These are phyloP conservation scores for Hylaeus volcanicus DNA, from an alignment of 1,140 invertebrate genomes.

Conservation along the genomic window DNA sequence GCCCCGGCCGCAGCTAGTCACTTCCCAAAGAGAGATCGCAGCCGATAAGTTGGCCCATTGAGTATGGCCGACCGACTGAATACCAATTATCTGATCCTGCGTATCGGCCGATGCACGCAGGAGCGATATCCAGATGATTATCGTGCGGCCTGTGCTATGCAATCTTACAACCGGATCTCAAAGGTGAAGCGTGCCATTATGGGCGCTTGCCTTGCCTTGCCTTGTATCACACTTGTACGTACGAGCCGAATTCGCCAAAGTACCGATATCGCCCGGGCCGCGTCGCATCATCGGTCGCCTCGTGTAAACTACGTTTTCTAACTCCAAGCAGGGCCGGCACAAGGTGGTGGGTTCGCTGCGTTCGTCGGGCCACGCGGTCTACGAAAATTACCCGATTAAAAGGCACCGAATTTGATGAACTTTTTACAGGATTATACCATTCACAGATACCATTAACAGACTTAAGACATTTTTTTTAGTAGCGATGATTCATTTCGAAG, in stretches of 20 bases:
- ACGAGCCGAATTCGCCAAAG: slow-evolving; percentile 48
- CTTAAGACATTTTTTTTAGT: too few species aligned
- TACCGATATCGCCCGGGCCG: too few species aligned
- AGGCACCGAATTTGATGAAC: too few species aligned
- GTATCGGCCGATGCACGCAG: slow-evolving; percentile 70
- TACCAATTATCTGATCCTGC: slow-evolving; percentile 78
- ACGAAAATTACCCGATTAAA: too few species aligned
- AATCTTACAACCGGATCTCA: slow-evolving; percentile 74
- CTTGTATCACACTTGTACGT: slow-evolving; percentile 18
- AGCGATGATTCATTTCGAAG: too few species aligned
- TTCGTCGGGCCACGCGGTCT: too few species aligned
- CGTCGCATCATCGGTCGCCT: too few species aligned
- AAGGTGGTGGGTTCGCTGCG: too few species aligned
- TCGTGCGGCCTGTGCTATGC: slow-evolving; percentile 69
- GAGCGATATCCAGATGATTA: slow-evolving; percentile 77
- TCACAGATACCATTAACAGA: too few species aligned
- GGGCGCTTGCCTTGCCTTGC: slow-evolving; percentile 13
- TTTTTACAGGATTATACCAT: too few species aligned
- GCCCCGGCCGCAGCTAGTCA: slow-evolving; percentile 59
- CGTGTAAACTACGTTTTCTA: too few species aligned
- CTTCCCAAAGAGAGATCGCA: slow-evolving; percentile 64
- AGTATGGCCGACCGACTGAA: slow-evolving; percentile 61
- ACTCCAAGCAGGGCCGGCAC: too few species aligned
- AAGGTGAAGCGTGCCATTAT: slow-evolving; percentile 76
- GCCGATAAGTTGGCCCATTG: slow-evolving; percentile 68